phyloP scores from a whole-genome alignment of 1,140 invertebrate genomes.

The Cotesia vestalis region DNA sequence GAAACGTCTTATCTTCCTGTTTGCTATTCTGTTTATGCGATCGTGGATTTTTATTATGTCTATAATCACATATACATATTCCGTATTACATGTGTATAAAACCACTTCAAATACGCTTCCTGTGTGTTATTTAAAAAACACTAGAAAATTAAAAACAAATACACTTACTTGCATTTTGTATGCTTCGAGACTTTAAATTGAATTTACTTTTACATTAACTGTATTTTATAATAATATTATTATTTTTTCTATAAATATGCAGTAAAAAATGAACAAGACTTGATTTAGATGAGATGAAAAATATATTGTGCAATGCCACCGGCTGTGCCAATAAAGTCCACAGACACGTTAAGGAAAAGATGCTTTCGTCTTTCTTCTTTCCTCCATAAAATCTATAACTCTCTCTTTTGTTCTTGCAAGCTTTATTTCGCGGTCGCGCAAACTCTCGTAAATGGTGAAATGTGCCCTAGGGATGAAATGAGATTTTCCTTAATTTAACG shows the following conservation, averaged over 20 bases:
- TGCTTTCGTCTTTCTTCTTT: constrained; percentile 17
- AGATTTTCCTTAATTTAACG: constrained; percentile 17
- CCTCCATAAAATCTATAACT: neutral
- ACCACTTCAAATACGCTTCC: too few species aligned
- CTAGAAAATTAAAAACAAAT: too few species aligned
- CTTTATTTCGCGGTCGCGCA: constrained; percentile 15
- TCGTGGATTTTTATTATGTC: constrained; percentile 19
- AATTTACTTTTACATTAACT: too few species aligned
- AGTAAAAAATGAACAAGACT: constrained; percentile 18
- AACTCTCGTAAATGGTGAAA: constrained; percentile 25
- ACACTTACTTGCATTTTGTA: too few species aligned
- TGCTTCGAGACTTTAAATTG: too few species aligned
- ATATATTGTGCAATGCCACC: constrained; percentile 36
- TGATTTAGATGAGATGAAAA: constrained; percentile 46
- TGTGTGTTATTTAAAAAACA: too few species aligned
- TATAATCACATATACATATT: neutral
- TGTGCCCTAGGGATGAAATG: constrained; percentile 14
- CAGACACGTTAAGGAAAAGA: constrained; percentile 7
- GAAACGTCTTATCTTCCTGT: constrained; percentile 8
- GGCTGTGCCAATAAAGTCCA: constrained; percentile 31
- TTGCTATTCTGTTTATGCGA: constrained; percentile 15
- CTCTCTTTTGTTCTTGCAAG: neutral
- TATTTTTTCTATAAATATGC: neutral
- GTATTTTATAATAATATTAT: too few species aligned
- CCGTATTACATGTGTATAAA: neutral